Conservation (phyloP, 2,797 vertebrate genomes). For the Naso thynnoides region DNA sequence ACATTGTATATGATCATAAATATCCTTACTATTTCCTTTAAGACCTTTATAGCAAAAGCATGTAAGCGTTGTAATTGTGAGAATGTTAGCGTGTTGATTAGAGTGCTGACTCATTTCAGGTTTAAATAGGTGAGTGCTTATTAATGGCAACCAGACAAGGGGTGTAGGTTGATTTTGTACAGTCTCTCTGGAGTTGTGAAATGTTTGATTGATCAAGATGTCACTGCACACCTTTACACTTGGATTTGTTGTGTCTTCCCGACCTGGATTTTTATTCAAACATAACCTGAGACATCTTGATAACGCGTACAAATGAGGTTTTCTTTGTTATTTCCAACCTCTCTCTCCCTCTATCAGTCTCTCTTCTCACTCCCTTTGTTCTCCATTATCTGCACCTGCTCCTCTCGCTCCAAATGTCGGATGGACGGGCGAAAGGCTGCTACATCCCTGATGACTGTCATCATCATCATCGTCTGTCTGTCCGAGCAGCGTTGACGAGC, state of each 20-base stretch:
- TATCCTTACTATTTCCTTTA: no score
- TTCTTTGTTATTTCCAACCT: constrained; percentile 48
- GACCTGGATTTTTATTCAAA: constrained; percentile 37
- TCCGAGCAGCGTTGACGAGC: constrained; percentile 66
- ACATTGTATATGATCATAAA: no score
- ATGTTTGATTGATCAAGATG: not conserved
- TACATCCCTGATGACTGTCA: constrained; percentile 74
- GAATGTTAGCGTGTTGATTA: not conserved
- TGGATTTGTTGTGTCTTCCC: constrained; percentile 12
- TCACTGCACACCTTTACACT: not conserved
- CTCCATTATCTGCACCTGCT: constrained; percentile 73
- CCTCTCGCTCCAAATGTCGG: constrained; percentile 56
- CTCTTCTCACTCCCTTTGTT: constrained; percentile 55
- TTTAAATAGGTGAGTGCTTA: not conserved
- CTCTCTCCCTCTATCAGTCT: constrained; percentile 31
- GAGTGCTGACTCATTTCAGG: not conserved
- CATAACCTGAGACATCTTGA: constrained; percentile 28
- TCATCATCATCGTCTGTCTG: constrained; percentile 79
- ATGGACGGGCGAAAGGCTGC: constrained; percentile 69
- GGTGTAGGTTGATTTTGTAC: not conserved
- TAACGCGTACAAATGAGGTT: constrained; percentile 26
- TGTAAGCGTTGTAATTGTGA: not conserved
- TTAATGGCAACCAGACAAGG: not conserved
- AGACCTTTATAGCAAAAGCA: no score
- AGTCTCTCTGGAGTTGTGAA: not conserved